Base-by-base conservation (phyloP, 92 coral and sea anemone genomes). In the Virgularia gustaviana region DNA sequence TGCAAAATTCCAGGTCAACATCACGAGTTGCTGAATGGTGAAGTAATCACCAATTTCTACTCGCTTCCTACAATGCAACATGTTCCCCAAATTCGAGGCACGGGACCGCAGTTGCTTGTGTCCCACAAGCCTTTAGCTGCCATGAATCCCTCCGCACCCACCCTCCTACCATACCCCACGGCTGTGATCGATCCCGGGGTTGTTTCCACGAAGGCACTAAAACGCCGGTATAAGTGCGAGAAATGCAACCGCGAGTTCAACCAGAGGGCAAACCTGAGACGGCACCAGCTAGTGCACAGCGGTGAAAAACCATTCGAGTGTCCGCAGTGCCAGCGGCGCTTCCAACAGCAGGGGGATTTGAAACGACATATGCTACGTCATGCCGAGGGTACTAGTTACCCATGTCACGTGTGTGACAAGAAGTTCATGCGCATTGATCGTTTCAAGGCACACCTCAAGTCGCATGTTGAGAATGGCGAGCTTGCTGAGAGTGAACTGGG, bases 221-320 rank as follows among this genome's bases (percentile, higher is more conserved):
- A 72, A 22, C 66, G 67, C 4, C 65, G 57, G 13, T 94, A 84
- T 85, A 86, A 89, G 59, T 94, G 99, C 70, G 90, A 94, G 78
- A 94, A 94, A 52, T 94, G 99, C 83, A 96, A 94, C 65, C 90
- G 90, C 76, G 99, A 94, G 57, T 94, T 94, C 63, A 85, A 91
- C 51, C 90, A 89, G 55, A 85, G 96, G 33, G 90, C 96, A 73
- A 87, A 96, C 66, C 83, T 94, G 75, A 94, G 90, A 71, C 89
- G 99, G 78, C 99, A 94, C 85, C 91, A 89, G 22, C 78, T 94
- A 78, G 99, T 94, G 59, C 99, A 94, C 84, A 94, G 96, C 76
- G 99, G 99, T 11, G 99, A 96, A 58, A 83, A 96, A 8, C 99
- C 99, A 16, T 94, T 94, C 45, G 99, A 94, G 75, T 94, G 99